Evolutionary conservation across 2,888 invertebrate species (phyloP).

Genomic region (Cosmia pyralina): DNA sequence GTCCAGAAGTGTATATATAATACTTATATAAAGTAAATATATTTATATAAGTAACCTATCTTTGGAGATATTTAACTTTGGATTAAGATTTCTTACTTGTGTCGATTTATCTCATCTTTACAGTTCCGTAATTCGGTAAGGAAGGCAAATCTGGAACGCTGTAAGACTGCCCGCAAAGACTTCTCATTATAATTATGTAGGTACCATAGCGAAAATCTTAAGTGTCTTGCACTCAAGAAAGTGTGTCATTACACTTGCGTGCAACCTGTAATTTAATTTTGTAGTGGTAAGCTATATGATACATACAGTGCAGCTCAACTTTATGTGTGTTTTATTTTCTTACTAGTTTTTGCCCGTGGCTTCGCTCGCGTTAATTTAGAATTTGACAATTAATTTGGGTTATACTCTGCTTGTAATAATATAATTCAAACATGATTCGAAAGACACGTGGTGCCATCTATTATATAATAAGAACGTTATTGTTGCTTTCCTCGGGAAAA

Average conservation of each 20-base stretch:
- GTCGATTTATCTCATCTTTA: not conserved
- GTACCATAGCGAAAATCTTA: not conserved
- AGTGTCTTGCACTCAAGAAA: not conserved
- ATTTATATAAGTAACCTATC: too few species aligned
- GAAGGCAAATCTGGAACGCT: not conserved
- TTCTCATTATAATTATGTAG: not conserved
- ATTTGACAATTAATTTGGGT: too few species aligned
- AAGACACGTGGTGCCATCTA: too few species aligned
- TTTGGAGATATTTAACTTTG: too few species aligned
- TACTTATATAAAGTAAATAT: too few species aligned
- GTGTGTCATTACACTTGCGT: not conserved
- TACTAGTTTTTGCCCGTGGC: too few species aligned
- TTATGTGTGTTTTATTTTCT: not conserved
- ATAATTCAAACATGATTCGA: too few species aligned
- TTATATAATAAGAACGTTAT: too few species aligned
- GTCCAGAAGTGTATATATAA: too few species aligned
- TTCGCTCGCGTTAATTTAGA: too few species aligned
- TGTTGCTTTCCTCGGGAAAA: too few species aligned
- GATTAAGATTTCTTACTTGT: not conserved
- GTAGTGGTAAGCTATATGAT: not conserved
- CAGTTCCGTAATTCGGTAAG: slow-evolving; percentile 2
- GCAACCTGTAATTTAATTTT: not conserved
- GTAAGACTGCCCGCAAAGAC: not conserved
- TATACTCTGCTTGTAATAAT: too few species aligned
- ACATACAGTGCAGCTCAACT: not conserved